Evolutionary conservation across 2,113 vertebrate species (phyloP), one percentile per base, ranked within the genome.

Genomic region (Oreochromis aureus): DNA sequence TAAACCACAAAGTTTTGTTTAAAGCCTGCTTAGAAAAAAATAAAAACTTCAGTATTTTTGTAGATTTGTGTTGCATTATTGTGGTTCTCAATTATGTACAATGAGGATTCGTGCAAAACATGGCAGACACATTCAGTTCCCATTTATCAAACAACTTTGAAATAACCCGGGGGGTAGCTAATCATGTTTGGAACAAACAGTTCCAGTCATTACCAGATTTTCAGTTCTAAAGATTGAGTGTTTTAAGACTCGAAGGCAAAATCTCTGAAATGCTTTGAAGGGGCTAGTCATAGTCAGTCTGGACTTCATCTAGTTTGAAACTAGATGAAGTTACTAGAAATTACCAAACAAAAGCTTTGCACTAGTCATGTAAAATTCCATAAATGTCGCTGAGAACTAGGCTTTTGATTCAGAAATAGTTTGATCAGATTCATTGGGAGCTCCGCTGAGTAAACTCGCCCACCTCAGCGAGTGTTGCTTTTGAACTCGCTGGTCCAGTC

Each of bases 241-340:
- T 27, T 9, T 8, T 12, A 58, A 34, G 13, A 41, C 11, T 32
- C 19, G 0, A n/a, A 39, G 1, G 27, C 3, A 55, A 61, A 55
- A 48, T 39, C 32, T 78, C 7, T 18, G 46, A 55, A 30, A 46
- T 5, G 32, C 55, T 78, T 58, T 36, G 13, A 86, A 76, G 71
- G 3, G 46, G 15, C 6, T n/a, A 76, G 76, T 32, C 1, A 11
- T 54, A 79, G 3, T 41, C n/a, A 41, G 5, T 56, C 10, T 32
- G 2, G 11, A 69, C 79, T 53, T 79, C 19, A 11, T 41, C 44
- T 80, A 22, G 61, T 76, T 16, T 54, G 10, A 53, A 61, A 78
- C 58, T 16, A 61, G 59, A 63, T 63, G 30, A 61, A 61, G 27
- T 18, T 61, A 61, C 58, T 32, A 61, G 58, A 61, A 51, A 53